A percentile compares a stretch with the other conserved stretches of the same genome.
These are phyloP conservation scores for Aethes cnicana DNA, from an alignment of 2,888 invertebrate genomes.

Conservation along the genomic window DNA sequence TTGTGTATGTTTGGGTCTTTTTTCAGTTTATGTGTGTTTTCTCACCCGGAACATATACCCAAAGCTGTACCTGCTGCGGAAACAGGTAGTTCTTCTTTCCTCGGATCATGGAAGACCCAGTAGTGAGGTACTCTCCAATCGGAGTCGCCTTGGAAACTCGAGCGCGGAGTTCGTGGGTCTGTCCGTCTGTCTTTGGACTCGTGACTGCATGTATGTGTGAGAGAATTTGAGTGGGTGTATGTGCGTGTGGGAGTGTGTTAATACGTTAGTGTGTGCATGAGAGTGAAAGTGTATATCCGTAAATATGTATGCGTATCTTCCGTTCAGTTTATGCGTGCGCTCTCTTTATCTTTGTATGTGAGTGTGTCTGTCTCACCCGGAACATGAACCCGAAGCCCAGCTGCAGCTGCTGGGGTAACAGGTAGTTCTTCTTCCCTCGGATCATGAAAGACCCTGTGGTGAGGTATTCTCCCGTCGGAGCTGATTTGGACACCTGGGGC, in stretches of 20 bases:
- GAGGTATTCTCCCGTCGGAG: slow-evolving; percentile 98
- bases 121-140: slow-evolving; percentile 97
- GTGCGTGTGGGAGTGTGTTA: too few relatives aligned
- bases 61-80: slow-evolving; percentile 95
- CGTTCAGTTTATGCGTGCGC: too few relatives aligned
- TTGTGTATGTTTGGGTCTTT: too few relatives aligned
- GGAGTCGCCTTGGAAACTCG: slow-evolving; percentile 99
- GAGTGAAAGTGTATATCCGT: too few relatives aligned
- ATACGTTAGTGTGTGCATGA: too few relatives aligned
- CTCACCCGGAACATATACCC: slow-evolving; percentile 91
- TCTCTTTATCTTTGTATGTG: neutral
- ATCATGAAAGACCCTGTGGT: slow-evolving; percentile 98
- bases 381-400: slow-evolving; percentile 97
- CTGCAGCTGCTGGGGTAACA: slow-evolving; percentile 95
- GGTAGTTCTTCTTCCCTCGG: slow-evolving; percentile 97
- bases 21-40: too few relatives aligned
- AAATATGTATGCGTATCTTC: too few relatives aligned
- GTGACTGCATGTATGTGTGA: too few relatives aligned
- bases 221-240: too few relatives aligned
- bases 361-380: slow-evolving; percentile 55
- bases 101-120: slow-evolving; percentile 98
- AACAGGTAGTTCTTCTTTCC: slow-evolving; percentile 98
- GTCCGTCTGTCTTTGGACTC: too few relatives aligned
- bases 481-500: slow-evolving; percentile 97
- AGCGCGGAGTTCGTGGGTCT: too few relatives aligned